A percentile compares a stretch with the other conserved stretches of the same genome.
Evolutionary conservation across 2,113 vertebrate species (phyloP).

Genomic region (Tapirus terrestris): DNA sequence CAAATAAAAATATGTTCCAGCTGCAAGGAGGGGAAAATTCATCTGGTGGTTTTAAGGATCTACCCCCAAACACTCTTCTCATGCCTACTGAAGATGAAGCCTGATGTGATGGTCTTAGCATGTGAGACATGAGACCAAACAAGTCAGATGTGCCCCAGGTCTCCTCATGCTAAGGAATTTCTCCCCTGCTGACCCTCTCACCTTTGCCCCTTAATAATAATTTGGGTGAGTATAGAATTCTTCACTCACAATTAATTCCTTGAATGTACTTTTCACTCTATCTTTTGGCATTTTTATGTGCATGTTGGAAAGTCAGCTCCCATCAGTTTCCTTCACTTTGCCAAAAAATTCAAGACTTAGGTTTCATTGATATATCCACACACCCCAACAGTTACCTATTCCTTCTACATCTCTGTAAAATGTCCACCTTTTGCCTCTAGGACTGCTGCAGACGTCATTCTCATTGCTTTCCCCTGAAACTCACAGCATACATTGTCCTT

Average conservation of each 20-base stretch:
- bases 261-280: not conserved
- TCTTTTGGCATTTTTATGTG: not conserved
- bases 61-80: too few species aligned
- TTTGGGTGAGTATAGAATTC: not conserved
- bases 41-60: rapidly evolving
- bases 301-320: too few species aligned
- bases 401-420: not conserved
- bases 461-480: not conserved
- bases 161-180: too few species aligned
- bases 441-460: rapidly evolving
- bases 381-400: rapidly evolving
- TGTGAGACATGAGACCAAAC: too few species aligned
- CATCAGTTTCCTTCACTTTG: not conserved
- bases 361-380: rapidly evolving
- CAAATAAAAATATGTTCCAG: not conserved
- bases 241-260: not conserved
- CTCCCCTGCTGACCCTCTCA: not conserved
- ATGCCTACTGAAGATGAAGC: too few species aligned
- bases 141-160: too few species aligned
- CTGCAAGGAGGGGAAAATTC: rapidly evolving
- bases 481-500: not conserved
- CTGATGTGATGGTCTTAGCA: too few species aligned
- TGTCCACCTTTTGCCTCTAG: rapidly evolving
- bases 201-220: not conserved
- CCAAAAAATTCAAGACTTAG: not conserved